Conservation (phyloP, 37 sponge, comb jelly and placozoan species). For the Beroe forskalii region DNA sequence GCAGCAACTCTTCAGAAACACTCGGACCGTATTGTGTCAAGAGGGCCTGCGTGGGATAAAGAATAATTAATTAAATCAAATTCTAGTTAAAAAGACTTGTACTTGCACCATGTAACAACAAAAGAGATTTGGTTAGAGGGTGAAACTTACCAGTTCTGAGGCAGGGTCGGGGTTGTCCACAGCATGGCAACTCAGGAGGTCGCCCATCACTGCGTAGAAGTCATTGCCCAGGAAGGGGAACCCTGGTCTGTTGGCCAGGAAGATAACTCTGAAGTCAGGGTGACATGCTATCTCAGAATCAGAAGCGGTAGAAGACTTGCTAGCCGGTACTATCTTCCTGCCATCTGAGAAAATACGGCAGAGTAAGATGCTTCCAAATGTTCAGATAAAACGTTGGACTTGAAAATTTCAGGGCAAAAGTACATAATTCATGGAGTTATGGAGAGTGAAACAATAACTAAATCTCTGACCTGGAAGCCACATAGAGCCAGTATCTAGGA, state of each 20-base stretch:
- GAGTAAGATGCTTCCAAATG: no score
- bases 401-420: no score
- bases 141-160: constrained; percentile 93
- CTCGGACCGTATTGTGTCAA: constrained; percentile 78
- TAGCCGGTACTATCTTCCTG: constrained; percentile 73
- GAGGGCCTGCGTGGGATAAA: no score
- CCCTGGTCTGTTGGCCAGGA: constrained; percentile 91
- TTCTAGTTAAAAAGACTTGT: no score
- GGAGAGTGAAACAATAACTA: no score
- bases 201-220: constrained; percentile 90
- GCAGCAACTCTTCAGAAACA: constrained; percentile 72
- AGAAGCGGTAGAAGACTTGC: neutral
- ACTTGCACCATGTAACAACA: no score
- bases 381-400: no score
- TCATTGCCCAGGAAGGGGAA: constrained; percentile 96
- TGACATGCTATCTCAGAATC: constrained; percentile 71
- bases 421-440: no score
- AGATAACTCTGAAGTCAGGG: constrained; percentile 87
- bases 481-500: constrained; percentile 79
- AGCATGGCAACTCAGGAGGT: constrained; percentile 90
- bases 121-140: no score
- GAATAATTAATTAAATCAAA: no score
- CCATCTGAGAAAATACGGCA: constrained; percentile 71
- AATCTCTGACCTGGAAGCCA: constrained; percentile 71
- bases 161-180: constrained; percentile 85